Percentiles rank a stretch among this genome's conserved stretches.
Conservation (phyloP, 1,140 invertebrate species). For the Anadara kagoshimensis region DNA sequence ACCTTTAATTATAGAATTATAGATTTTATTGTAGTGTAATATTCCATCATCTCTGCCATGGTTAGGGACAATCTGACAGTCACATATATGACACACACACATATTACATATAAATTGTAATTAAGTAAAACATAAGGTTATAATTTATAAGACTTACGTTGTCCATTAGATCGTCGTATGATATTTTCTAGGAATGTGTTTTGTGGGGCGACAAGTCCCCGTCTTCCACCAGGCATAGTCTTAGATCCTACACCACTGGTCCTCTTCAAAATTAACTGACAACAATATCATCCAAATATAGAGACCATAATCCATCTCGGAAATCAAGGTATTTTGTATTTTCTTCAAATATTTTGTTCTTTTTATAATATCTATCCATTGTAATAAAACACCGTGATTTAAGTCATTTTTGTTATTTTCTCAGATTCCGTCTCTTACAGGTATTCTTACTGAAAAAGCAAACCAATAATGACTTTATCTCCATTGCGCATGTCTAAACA, state of each 20-base stretch:
- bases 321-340: background rate
- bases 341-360: conserved; percentile 2
- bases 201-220: conserved; percentile 98
- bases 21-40: too few relatives aligned
- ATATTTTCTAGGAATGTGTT: conserved; percentile 99
- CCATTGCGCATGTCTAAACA: conserved; percentile 39
- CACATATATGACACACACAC: too few relatives aligned
- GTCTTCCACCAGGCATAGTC: conserved; percentile 65
- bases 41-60: too few relatives aligned
- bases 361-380: conserved; percentile 1
- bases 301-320: conserved; percentile 1
- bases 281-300: background rate
- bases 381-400: conserved; percentile 1
- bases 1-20: too few relatives aligned
- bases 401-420: conserved; percentile 12
- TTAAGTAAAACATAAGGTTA: too few relatives aligned
- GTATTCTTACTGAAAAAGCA: conserved; percentile 31
- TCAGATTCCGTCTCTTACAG: conserved; percentile 18
- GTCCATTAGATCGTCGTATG: conserved; percentile 96
- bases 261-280: background rate
- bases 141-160: conserved; percentile 85
- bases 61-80: too few relatives aligned
- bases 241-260: background rate
- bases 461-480: conserved; percentile 36
- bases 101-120: too few relatives aligned